Conservation (phyloP, 2,113 vertebrate species). For the Phoenicopterus ruber region DNA sequence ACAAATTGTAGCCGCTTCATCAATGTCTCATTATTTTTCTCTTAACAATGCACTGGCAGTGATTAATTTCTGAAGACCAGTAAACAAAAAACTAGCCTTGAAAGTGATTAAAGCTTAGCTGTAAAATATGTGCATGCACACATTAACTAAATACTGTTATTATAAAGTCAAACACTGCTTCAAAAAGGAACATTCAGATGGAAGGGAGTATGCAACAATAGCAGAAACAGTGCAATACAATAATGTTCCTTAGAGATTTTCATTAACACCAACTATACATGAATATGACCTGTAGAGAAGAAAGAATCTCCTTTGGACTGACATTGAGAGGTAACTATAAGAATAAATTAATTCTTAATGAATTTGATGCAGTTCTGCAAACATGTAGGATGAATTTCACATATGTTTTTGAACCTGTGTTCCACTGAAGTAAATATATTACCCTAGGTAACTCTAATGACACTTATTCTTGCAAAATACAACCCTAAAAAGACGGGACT, state of each 20-base stretch:
- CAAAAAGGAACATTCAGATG: background rate
- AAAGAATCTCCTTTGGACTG: background rate
- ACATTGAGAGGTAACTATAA: background rate
- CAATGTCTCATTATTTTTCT: conserved; percentile 79
- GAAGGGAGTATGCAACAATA: background rate
- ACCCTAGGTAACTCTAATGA: background rate
- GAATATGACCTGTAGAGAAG: background rate
- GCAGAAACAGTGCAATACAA: background rate
- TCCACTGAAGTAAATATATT: background rate
- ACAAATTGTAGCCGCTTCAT: conserved; percentile 75
- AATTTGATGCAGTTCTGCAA: background rate
- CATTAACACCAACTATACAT: background rate
- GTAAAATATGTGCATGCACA: background rate
- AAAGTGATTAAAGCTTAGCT: conserved; percentile 66
- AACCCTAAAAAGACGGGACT: background rate
- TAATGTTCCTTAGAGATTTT: background rate
- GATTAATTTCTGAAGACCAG: conserved; percentile 78
- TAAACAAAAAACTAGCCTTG: conserved; percentile 73
- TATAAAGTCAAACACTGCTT: background rate
- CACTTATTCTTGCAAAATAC: background rate
- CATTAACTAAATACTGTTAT: background rate
- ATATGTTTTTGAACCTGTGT: background rate
- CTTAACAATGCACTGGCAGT: conserved; percentile 71
- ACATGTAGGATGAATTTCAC: background rate
- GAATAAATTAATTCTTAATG: background rate